These are phyloP conservation scores for Motacilla tschutschensis DNA, from an alignment of 2,113 vertebrate species.

Conservation along the genomic window DNA sequence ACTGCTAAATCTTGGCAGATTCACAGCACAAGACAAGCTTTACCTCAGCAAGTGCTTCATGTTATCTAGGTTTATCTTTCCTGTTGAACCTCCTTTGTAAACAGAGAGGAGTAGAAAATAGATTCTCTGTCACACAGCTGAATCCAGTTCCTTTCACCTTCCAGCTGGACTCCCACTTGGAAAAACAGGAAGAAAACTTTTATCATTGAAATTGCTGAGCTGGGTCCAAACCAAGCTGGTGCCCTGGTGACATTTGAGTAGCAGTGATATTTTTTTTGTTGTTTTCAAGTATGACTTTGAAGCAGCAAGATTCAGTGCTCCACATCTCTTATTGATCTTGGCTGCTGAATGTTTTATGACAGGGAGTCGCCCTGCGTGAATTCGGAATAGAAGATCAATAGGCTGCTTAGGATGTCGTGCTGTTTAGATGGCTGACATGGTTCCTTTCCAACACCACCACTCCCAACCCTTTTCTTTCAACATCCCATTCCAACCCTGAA, in stretches of 20 bases:
- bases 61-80: conserved; percentile 30
- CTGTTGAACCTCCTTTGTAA: conserved; percentile 19
- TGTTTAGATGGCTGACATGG: conserved; percentile 12
- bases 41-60: conserved; percentile 13
- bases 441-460: neutral
- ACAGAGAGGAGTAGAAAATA: conserved; percentile 37
- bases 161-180: neutral
- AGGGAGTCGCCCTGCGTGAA: conserved; percentile 53
- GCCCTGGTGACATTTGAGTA: conserved; percentile 41
- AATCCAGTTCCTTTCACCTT: conserved; percentile 22
- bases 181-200: conserved; percentile 34
- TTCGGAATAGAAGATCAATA: conserved; percentile 68
- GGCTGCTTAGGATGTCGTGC: conserved; percentile 47
- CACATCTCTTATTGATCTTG: conserved; percentile 68
- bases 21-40: neutral
- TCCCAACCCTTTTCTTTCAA: neutral
- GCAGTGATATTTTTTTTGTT: conserved; percentile 26
- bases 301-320: conserved; percentile 48
- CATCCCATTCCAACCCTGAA: neutral
- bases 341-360: conserved; percentile 73
- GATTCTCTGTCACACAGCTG: conserved; percentile 23
- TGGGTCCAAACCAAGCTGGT: neutral
- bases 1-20: neutral
- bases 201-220: conserved; percentile 20
- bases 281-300: conserved; percentile 57